Evolutionary conservation across 2,797 vertebrate species (phyloP), one percentile per base, ranked within the genome.

Genomic region (Cryptoblepharus egeriae): DNA sequence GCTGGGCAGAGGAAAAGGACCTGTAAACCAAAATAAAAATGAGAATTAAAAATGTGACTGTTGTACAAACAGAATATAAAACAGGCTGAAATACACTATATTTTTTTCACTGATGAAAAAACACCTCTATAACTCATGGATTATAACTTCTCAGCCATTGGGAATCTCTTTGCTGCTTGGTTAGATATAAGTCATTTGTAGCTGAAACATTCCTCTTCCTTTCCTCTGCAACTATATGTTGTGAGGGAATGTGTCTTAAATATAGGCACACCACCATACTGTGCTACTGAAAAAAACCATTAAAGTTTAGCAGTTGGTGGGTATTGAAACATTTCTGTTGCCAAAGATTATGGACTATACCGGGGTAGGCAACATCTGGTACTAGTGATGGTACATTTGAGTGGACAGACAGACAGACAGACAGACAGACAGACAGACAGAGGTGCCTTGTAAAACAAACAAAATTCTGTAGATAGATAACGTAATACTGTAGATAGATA

Each of bases 1-100:
- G 71, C 42, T 77, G 68, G 85, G 78, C 35, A 86, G 79, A 81
- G 79, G 28, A 87, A 78, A 90, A 93, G 90, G 90, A 88, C 75
- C 91, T 89, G 84, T 64, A 91, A 88, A 88, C 91, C 79, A 86
- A 94, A 92, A 92, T 92, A 95, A 94, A 94, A 94, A 90, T 90
- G 77, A 88, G 86, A 87, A 89, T 88, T 90, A 88, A 91, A 91
- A 90, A 83, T 5, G 55, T 16, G 84, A 61, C 70, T 75, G 79
- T 78, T 89, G 71, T 87, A 85, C 91, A 92, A 91, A 91, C 87
- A 92, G 88, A 90, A 93, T 87, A 89, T 87, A 94, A 86, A 95
- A 89, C 87, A 92, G 88, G 87, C 89, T 89, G 88, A 91, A 88
- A 49, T 55, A 78, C 74, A 83, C 79, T 88, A 1, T 76, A 84